These are phyloP conservation scores for Epinephelus lanceolatus DNA, from an alignment of 2,113 vertebrate genomes.

Conservation along the genomic window DNA sequence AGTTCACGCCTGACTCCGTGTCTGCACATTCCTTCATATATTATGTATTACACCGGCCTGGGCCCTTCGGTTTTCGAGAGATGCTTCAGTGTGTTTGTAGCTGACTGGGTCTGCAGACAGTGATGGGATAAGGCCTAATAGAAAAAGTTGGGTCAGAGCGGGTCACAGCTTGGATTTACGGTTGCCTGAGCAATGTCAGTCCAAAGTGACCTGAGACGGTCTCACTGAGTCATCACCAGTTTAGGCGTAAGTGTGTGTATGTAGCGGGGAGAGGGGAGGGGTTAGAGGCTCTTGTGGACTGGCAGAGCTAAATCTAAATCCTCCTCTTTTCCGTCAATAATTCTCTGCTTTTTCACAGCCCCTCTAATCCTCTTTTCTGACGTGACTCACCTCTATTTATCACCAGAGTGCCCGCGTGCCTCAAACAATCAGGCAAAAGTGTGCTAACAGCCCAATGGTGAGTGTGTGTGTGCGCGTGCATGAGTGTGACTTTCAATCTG, in stretches of 20 bases:
- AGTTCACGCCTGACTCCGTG: slow-evolving; percentile 23
- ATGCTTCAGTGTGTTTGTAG: slow-evolving; percentile 9
- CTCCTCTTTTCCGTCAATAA: slow-evolving; percentile 71
- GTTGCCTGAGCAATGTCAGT: slow-evolving; percentile 39
- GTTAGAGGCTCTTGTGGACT: slow-evolving; percentile 43
- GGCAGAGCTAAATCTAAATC: slow-evolving; percentile 68
- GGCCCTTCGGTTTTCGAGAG: slow-evolving; percentile 21
- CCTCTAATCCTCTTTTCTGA: slow-evolving; percentile 73
- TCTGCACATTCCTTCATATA: slow-evolving; percentile 11
- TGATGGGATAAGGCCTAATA: slow-evolving; percentile 22
- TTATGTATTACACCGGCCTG: neutral
- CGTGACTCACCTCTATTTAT: slow-evolving; percentile 64
- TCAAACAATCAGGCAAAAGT: slow-evolving; percentile 57
- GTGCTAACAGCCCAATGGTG: slow-evolving; percentile 1
- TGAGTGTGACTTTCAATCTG: slow-evolving; percentile 30
- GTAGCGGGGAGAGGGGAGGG: slow-evolving; percentile 19
- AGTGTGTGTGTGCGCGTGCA: neutral
- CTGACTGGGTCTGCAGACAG: neutral
- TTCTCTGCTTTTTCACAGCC: slow-evolving; percentile 72
- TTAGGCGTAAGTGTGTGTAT: slow-evolving; percentile 35
- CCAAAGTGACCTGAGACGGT: slow-evolving; percentile 51
- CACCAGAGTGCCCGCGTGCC: slow-evolving; percentile 20
- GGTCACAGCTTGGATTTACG: slow-evolving; percentile 11
- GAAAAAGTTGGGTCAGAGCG: slow-evolving; percentile 22
- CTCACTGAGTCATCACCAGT: slow-evolving; percentile 54